Conservation (phyloP, 2,113 vertebrate genomes). For the Danionella cerebrum region DNA sequence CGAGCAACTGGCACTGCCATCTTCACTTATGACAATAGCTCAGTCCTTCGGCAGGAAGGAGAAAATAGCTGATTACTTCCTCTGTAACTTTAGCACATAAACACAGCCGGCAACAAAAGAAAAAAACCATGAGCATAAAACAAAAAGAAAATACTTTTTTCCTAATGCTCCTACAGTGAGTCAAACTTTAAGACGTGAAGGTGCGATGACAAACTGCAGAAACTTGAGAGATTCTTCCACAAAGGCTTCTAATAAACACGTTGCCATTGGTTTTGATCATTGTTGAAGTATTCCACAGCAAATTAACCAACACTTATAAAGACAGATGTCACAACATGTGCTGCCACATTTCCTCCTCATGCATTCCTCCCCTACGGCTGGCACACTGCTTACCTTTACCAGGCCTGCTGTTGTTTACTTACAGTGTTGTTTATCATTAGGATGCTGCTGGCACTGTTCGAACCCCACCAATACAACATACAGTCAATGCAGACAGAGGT, state of each 20-base stretch:
- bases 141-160: background rate
- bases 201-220: conserved; percentile 40
- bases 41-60: background rate
- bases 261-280: conserved; percentile 63
- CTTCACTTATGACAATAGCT: background rate
- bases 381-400: conserved; percentile 59
- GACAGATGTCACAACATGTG: conserved; percentile 76
- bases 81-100: background rate
- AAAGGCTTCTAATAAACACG: conserved; percentile 40
- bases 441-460: conserved; percentile 40
- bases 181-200: conserved; percentile 6
- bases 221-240: conserved; percentile 42
- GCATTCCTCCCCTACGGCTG: conserved; percentile 54
- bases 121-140: background rate
- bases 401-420: conserved; percentile 70
- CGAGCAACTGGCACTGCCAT: background rate
- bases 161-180: background rate
- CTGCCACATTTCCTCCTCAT: conserved; percentile 57
- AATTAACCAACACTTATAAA: conserved; percentile 72
- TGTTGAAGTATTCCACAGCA: conserved; percentile 65
- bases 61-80: background rate
- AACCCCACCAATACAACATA: conserved; percentile 23
- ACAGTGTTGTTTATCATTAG: conserved; percentile 64
- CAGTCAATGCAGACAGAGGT: background rate
- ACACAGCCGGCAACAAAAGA: background rate